Evolutionary conservation across 2,797 vertebrate species (phyloP).

Genomic region (Ciconia nigra): DNA sequence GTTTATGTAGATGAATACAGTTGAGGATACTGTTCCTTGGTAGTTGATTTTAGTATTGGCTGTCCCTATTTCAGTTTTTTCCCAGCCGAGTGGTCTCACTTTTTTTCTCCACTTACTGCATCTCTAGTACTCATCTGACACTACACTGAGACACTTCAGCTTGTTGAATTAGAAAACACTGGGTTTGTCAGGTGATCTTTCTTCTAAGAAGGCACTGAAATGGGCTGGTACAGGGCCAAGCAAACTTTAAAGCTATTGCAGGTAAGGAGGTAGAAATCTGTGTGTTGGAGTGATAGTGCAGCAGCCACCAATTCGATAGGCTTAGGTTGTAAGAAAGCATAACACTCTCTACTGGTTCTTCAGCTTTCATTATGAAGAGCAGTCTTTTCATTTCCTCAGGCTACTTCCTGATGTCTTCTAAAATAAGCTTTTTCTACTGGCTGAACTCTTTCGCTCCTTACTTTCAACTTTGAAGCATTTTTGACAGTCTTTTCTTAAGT

Average conservation of each 20-base stretch:
- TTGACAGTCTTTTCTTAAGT: not conserved
- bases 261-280: not conserved
- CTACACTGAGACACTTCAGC: not conserved
- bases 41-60: not conserved
- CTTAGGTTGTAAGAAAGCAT: not conserved
- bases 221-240: not conserved
- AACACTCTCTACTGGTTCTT: not conserved
- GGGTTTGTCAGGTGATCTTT: not conserved
- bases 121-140: not conserved
- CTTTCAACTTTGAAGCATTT: not conserved
- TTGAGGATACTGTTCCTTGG: not conserved
- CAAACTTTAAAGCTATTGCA: not conserved
- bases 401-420: not conserved
- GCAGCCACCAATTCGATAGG: not conserved
- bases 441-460: not conserved
- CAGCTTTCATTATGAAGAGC: not conserved
- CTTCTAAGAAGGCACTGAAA: not conserved
- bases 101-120: not conserved
- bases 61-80: not conserved
- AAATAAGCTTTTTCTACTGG: not conserved
- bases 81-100: not conserved
- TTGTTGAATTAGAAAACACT: not conserved
- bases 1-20: not conserved
- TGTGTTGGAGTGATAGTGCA: not conserved
- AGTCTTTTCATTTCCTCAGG: not conserved